These are phyloP conservation scores for Amiota minor DNA, from an alignment of 2,888 invertebrate genomes.

Conservation along the genomic window DNA sequence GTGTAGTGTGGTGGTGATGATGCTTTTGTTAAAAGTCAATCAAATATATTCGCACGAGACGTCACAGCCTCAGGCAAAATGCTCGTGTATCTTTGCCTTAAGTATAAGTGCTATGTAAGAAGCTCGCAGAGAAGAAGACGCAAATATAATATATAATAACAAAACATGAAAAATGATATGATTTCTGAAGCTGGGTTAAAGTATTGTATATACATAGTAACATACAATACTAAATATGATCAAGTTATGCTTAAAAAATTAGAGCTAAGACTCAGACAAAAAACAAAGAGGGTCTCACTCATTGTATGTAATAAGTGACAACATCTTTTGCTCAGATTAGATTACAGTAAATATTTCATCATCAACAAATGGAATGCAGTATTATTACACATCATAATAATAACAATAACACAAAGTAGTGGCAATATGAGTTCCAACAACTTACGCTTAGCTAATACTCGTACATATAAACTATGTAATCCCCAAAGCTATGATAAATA, in stretches of 20 bases:
- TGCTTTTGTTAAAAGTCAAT: constrained; percentile 33
- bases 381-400: background rate
- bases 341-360: constrained; percentile 33
- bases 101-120: too few relatives aligned
- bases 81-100: too few relatives aligned
- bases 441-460: background rate
- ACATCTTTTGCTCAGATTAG: constrained; percentile 33
- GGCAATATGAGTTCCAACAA: background rate
- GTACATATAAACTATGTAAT: too few relatives aligned
- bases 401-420: background rate
- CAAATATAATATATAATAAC: background rate
- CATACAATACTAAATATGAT: background rate
- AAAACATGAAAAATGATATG: constrained; percentile 25
- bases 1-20: constrained; percentile 6
- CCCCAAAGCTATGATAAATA: too few relatives aligned
- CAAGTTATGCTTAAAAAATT: background rate
- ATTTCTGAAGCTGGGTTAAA: background rate
- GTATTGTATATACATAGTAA: too few relatives aligned
- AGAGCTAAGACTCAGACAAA: background rate
- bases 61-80: background rate
- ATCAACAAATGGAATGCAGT: constrained; percentile 15
- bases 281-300: background rate
- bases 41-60: constrained; percentile 34
- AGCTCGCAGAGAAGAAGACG: background rate
- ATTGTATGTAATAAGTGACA: constrained; percentile 26